A percentile compares a stretch with the other conserved stretches of the same genome.
Conservation (phyloP, 2,113 vertebrate species). For the Lophius piscatorius region DNA sequence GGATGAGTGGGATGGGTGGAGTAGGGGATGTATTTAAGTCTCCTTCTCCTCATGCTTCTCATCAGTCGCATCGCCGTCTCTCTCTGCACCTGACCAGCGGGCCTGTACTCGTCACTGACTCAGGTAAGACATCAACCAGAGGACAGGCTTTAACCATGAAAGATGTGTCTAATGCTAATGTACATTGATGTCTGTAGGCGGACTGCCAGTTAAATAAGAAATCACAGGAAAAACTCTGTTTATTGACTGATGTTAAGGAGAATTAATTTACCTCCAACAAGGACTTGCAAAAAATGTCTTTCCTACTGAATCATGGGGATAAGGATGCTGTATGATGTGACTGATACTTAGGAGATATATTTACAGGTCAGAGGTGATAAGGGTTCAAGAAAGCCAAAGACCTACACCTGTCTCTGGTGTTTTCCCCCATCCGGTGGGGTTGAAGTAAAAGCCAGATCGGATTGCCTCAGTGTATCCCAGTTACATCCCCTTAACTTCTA, state of each 20-base stretch:
- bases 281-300: background rate
- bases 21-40: conserved; percentile 76
- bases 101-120: conserved; percentile 36
- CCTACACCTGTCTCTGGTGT: conserved; percentile 47
- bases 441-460: conserved; percentile 61
- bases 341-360: conserved; percentile 33
- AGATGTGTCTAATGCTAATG: conserved; percentile 2
- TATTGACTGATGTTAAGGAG: background rate
- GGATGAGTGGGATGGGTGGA: conserved; percentile 58
- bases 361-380: conserved; percentile 48
- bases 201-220: too few relatives aligned
- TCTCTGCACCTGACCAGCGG: conserved; percentile 47
- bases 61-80: conserved; percentile 45
- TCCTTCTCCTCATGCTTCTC: conserved; percentile 35
- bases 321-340: conserved; percentile 3
- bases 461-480: conserved; percentile 47
- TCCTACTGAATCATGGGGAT: background rate
- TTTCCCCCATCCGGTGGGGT: conserved; percentile 30
- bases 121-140: conserved; percentile 61
- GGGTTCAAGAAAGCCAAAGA: conserved; percentile 37
- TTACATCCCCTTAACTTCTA: conserved; percentile 39
- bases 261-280: background rate
- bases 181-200: too few relatives aligned
- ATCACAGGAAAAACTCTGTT: too few relatives aligned
- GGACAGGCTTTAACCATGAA: background rate